Evolutionary conservation across 1,140 invertebrate species (phyloP), one percentile per base, ranked within the genome.

Genomic region (Atopsyche davidsoni): DNA sequence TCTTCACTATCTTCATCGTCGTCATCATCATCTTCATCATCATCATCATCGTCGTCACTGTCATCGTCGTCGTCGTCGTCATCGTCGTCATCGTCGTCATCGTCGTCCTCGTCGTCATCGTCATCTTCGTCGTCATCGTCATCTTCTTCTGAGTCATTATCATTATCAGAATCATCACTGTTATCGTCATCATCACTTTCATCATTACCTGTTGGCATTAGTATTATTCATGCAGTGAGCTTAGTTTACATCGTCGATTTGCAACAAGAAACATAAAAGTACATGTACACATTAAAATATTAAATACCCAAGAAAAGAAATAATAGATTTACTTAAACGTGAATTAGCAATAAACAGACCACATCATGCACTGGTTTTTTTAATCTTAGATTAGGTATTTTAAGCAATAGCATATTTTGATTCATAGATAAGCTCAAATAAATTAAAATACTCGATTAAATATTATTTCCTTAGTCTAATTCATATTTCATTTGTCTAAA

Each of bases 141-240:
- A 59, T 71, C 63, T 51, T 72, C 64, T 42, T 69, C 65, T 51
- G 67, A 62, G 47, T 67, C 66, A 42, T 72, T 65, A 63, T 73
- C 67, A 45, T 74, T 69, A 58, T 73, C 65, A 41, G 72, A 68
- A 55, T 70, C 66, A 63, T 75, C 73, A 62, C 74, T 64, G 36
- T 72, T 64, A 46, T 74, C 64, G 19, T 76, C 62, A 1, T 76
- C 61, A 46, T 68, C 64, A 61, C 73, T 66, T 62, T 65, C 69
- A 71, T 72, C 69, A 69, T 74, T 70, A 73, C 70, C 72, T 74
- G 70, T 69, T 72, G 72, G 72, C 72, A 74, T 74, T 74, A 74
- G 70, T 74, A 74, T 70, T 68, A 69, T 66, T 74, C 72, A 74
- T 74, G 72, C 72, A 74, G 72, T 55, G 48, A 55, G 48, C 46